These are phyloP conservation scores for Xanthia icteritia DNA, from an alignment of 2,888 invertebrate species.

Conservation along the genomic window DNA sequence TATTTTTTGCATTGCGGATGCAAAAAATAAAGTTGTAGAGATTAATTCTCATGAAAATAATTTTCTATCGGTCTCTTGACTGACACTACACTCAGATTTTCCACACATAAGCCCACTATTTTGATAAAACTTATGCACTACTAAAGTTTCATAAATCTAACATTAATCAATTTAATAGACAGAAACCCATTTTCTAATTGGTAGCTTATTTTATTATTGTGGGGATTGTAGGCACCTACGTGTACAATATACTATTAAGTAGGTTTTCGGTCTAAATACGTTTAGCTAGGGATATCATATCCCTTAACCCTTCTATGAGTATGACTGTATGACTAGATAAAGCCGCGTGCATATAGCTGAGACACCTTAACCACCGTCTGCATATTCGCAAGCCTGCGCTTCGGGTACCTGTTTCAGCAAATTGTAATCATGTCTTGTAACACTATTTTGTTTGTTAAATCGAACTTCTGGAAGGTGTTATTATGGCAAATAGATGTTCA, in stretches of 20 bases:
- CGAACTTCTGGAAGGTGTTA: not conserved
- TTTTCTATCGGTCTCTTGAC: not conserved
- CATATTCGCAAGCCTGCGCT: slow-evolving; percentile 33
- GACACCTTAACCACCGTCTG: slow-evolving; percentile 43
- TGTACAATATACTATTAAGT: slow-evolving; percentile 6
- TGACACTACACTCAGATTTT: not conserved
- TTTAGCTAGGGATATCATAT: slow-evolving; percentile 8
- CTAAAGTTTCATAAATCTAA: not conserved
- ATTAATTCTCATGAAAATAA: too few relatives aligned
- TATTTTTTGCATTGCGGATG: too few relatives aligned
- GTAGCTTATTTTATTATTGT: not conserved
- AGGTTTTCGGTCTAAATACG: not conserved
- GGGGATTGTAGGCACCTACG: not conserved
- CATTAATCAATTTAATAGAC: not conserved
- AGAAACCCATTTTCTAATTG: not conserved
- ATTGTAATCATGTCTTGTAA: slow-evolving; percentile 30
- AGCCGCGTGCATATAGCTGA: slow-evolving; percentile 34
- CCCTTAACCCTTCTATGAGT: not conserved
- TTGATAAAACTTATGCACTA: not conserved
- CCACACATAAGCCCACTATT: not conserved
- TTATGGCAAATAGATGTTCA: not conserved
- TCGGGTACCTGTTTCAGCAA: slow-evolving; percentile 22
- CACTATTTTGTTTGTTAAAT: slow-evolving; percentile 22
- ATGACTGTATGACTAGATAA: slow-evolving; percentile 36
- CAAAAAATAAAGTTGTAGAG: too few relatives aligned